Evolutionary conservation across 2,888 invertebrate species (phyloP), one percentile per base, ranked within the genome.

Genomic region (Blastobasis adustella): DNA sequence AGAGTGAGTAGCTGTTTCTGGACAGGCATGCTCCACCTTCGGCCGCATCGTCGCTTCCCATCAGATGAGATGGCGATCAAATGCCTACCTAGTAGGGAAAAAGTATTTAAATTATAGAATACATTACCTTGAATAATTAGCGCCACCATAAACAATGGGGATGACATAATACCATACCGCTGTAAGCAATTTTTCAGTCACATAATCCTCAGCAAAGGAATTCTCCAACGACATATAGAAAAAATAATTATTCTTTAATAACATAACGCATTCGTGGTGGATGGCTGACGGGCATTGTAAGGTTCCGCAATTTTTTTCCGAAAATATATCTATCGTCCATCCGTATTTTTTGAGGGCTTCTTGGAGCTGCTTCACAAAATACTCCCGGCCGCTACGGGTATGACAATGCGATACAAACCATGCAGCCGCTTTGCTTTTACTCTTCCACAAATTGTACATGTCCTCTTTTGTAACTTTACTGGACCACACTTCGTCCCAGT

Each of bases 151-250:
- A 4, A 93, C 92, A 40, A 94, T 90, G 0, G 93, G 93, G 7
- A 94, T 81, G 6, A 91, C 81, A 65, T 91, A 79, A 70, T 91
- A 89, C 61, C 91, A 87, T 53, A 90, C 59, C 10, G 90, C 82
- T 46, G 88, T 89, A 67, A 91, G 91, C 59, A 94, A 79, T 69
- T 94, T 94, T 67, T 87, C 87, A 0, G 87, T 84, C 4, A 86
- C 81, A 46, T 86, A 87, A 59, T 87, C 87, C 48, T 81, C 82
- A 62, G 92, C 92, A 59, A 93, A 90, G 3, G 93, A 92, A 73
- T 94, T 94, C 76, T 95, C 94, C 64, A 94, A 92, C 0, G 91
- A 81, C 56, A 94, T 73, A 66, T 94, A 94, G 68, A 94, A 95
- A 68, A 91, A 93, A 73, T 94, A 95, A 52, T 92, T 86, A 9